Evolutionary conservation across 1,140 invertebrate species (phyloP).

Genomic region (Ctenoplectra terminalis): DNA sequence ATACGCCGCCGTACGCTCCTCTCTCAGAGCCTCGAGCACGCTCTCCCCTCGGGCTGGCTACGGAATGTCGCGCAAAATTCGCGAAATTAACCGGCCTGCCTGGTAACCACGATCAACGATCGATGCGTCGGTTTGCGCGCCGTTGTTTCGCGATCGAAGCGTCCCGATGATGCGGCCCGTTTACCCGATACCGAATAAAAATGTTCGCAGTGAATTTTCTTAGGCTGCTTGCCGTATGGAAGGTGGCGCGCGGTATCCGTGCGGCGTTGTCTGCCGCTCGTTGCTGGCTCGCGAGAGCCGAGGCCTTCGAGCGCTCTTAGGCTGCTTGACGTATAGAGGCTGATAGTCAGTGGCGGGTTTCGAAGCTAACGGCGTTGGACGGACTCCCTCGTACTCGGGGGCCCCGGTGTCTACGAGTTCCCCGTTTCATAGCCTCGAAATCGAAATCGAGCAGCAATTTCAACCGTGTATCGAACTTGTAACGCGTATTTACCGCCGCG

Average conservation of each 20-base stretch:
- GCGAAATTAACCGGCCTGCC: constrained; percentile 48
- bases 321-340: constrained; percentile 64
- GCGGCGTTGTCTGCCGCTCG: constrained; percentile 51
- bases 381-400: constrained; percentile 59
- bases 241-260: constrained; percentile 62
- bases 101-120: constrained; percentile 21
- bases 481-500: too few relatives aligned
- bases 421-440: constrained; percentile 50
- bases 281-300: constrained; percentile 49
- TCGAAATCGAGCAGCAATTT: constrained; percentile 21
- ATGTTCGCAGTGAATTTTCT: constrained; percentile 78
- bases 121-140: constrained; percentile 45
- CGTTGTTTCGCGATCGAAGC: constrained; percentile 60
- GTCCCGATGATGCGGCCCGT: constrained; percentile 56
- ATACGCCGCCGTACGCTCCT: constrained; percentile 45
- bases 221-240: constrained; percentile 65
- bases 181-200: constrained; percentile 73
- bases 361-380: constrained; percentile 64
- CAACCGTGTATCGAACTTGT: background rate
- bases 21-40: constrained; percentile 57
- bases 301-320: constrained; percentile 58
- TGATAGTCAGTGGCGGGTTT: constrained; percentile 70
- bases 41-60: constrained; percentile 60
- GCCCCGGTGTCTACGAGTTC: constrained; percentile 52
- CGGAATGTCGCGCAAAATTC: constrained; percentile 69